A percentile compares a stretch with the other conserved stretches of the same genome.
phyloP scores from a whole-genome alignment of 2,113 vertebrate species.

The Charina bottae region DNA sequence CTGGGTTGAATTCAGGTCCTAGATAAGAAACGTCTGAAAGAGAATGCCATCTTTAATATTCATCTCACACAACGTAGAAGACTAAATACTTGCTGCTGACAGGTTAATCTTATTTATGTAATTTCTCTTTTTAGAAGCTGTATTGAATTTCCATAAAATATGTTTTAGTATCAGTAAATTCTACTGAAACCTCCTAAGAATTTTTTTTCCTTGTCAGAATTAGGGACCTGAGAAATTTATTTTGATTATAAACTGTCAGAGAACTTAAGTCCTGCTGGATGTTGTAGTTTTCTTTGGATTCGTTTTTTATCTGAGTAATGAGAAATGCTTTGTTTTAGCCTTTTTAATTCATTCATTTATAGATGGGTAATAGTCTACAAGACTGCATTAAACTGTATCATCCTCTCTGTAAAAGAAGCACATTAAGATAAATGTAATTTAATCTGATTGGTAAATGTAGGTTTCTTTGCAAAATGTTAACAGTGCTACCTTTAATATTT shows the following conservation, averaged over 20 bases:
- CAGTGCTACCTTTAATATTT: background rate
- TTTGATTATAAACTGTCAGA: background rate
- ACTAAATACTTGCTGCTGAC: slow-evolving; percentile 13
- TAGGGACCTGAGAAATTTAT: background rate
- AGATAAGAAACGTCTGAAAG: background rate
- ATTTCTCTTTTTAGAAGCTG: slow-evolving; percentile 12
- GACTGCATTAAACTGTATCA: background rate
- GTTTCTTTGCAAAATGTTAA: background rate
- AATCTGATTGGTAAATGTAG: background rate
- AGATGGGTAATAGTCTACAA: background rate
- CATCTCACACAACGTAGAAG: background rate
- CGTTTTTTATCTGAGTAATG: background rate
- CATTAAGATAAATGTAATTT: background rate
- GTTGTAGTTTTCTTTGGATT: background rate
- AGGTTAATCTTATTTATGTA: slow-evolving; percentile 4
- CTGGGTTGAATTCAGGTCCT: background rate
- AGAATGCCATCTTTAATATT: background rate
- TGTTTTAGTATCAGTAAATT: background rate
- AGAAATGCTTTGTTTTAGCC: background rate
- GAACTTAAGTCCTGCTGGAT: background rate
- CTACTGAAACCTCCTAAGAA: background rate
- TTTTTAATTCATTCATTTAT: background rate
- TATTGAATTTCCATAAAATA: background rate
- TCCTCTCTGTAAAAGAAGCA: background rate
- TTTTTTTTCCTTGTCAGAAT: slow-evolving; percentile 6